phyloP scores from a whole-genome alignment of 1,140 invertebrate genomes.

The Drosophila nasuta region DNA sequence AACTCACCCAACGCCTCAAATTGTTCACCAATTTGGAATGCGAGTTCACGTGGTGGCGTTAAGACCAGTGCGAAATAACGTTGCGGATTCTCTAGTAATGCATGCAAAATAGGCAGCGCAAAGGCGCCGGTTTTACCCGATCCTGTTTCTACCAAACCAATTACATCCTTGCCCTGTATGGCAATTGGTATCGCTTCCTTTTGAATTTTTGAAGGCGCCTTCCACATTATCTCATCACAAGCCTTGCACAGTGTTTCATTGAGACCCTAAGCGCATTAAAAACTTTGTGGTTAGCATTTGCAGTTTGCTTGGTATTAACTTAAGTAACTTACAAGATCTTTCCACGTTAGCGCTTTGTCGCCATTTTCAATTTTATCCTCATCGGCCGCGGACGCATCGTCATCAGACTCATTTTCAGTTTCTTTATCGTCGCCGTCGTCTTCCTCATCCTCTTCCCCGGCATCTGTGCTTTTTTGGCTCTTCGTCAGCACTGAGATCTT shows the following conservation, averaged over 20 bases:
- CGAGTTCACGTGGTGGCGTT: conserved; percentile 98
- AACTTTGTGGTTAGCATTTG: neutral
- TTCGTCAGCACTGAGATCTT: conserved; percentile 58
- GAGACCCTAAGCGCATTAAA: conserved; percentile 90
- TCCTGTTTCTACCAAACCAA: conserved; percentile 98
- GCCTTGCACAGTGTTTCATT: conserved; percentile 96
- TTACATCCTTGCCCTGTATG: conserved; percentile 96
- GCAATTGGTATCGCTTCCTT: conserved; percentile 96
- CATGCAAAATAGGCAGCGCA: conserved; percentile 97
- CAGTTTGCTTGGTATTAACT: neutral
- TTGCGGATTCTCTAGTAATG: conserved; percentile 95
- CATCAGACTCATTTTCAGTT: conserved; percentile 6
- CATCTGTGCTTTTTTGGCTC: conserved; percentile 37
- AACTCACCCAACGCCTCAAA: conserved; percentile 95
- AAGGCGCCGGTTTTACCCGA: conserved; percentile 99
- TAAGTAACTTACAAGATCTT: conserved; percentile 67
- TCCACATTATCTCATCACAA: conserved; percentile 97
- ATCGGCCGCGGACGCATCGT: conserved; percentile 5
- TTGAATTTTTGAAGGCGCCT: conserved; percentile 96
- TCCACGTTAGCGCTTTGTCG: conserved; percentile 68
- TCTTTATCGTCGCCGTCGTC: conserved; percentile 27
- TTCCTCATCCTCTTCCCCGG: conserved; percentile 34
- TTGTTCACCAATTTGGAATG: conserved; percentile 98
- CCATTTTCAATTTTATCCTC: conserved; percentile 15
- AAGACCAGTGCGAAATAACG: conserved; percentile 97